Percentiles rank a stretch among this genome's conserved stretches.
These are phyloP conservation scores for Lepidocyrtoides sp. DNA, from an alignment of 2,888 invertebrate species.

Conservation along the genomic window DNA sequence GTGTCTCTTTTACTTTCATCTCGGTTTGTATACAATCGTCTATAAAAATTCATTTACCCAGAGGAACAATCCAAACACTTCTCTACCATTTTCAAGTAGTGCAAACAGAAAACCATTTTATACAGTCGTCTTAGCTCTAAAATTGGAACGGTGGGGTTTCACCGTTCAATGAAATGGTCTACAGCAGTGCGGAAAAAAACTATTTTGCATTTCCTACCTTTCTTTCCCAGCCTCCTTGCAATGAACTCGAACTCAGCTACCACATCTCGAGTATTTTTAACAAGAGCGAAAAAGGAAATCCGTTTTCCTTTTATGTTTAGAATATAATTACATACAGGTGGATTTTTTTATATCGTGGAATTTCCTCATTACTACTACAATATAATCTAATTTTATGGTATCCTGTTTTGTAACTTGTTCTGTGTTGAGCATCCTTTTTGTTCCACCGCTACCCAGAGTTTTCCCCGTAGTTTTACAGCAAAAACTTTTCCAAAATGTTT, in stretches of 20 bases:
- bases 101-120: neutral
- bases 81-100: conserved; percentile 17
- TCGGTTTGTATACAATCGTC: neutral
- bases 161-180: neutral
- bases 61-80: conserved; percentile 17
- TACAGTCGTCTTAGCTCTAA: neutral
- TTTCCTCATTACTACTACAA: conserved; percentile 33
- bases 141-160: neutral
- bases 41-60: conserved; percentile 34
- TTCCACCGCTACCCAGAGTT: neutral
- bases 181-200: neutral
- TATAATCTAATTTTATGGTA: conserved; percentile 34
- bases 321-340: conserved; percentile 35
- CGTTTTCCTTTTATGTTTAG: conserved; percentile 36
- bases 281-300: neutral
- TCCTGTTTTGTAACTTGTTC: neutral
- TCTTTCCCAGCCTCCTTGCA: neutral
- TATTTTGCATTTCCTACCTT: neutral
- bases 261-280: neutral
- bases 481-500: neutral
- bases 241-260: neutral
- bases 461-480: neutral
- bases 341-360: conserved; percentile 7
- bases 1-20: neutral
- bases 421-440: neutral